phyloP scores from a whole-genome alignment of 2,113 vertebrate species.

The Eulemur macaco region DNA sequence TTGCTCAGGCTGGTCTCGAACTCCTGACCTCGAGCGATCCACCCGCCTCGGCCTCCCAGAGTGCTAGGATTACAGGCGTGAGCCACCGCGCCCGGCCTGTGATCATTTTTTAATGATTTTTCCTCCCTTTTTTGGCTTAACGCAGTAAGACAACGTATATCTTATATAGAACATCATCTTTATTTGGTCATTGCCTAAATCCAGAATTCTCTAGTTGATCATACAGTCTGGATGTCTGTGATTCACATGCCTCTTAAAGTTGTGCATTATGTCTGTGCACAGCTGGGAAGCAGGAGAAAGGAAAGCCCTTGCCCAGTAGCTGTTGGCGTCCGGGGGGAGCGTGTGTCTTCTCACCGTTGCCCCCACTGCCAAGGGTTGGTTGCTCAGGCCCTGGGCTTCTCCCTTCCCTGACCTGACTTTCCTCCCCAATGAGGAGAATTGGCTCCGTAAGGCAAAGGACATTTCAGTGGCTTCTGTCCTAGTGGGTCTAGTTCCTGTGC shows the following conservation, averaged over 20 bases:
- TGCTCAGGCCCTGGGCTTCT: neutral
- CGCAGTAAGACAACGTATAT: neutral
- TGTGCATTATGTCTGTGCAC: accelerated
- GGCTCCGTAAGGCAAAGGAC: neutral
- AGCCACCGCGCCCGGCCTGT: too few relatives aligned
- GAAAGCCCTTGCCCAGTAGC: accelerated
- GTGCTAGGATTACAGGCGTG: too few relatives aligned
- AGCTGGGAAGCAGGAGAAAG: neutral
- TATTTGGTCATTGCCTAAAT: neutral
- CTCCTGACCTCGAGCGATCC: too few relatives aligned
- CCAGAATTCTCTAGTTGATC: neutral
- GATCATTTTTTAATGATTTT: neutral
- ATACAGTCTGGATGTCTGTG: neutral
- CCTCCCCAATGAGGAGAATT: neutral
- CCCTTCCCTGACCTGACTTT: neutral
- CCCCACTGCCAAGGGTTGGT: neutral
- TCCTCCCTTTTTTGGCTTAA: neutral
- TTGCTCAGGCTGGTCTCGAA: too few relatives aligned
- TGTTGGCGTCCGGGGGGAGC: accelerated
- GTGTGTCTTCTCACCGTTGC: neutral
- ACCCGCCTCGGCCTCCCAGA: too few relatives aligned
- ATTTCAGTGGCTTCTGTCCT: neutral
- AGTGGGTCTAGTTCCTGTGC: neutral
- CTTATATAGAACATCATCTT: neutral
- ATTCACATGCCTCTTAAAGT: neutral